A percentile compares a stretch with the other conserved stretches of the same genome.
Conservation (phyloP, 1,140 invertebrate genomes). For the Diachasmimorpha longicaudata region DNA sequence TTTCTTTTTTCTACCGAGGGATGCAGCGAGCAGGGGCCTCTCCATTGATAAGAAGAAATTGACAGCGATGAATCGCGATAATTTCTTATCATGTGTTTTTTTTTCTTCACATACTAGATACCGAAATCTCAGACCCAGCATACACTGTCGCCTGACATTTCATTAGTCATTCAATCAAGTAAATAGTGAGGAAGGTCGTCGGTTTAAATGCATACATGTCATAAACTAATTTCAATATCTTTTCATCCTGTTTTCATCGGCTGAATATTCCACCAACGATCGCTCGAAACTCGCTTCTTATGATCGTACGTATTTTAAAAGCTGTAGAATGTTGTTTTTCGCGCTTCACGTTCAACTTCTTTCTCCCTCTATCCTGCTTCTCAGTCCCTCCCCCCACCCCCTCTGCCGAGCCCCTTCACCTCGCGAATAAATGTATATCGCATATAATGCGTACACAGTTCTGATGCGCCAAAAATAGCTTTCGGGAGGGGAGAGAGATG, state of each 20-base stretch:
- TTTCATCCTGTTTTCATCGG: neutral
- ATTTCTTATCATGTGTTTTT: neutral
- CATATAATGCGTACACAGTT: neutral
- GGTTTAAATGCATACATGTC: neutral
- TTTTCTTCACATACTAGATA: neutral
- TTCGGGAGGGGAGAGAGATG: neutral
- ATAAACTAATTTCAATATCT: neutral
- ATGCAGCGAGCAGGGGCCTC: too few relatives aligned
- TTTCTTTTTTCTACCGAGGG: neutral
- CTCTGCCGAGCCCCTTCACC: too few relatives aligned
- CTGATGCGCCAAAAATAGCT: constrained; percentile 18
- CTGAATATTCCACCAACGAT: neutral
- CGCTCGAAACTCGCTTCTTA: neutral
- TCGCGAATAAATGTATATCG: neutral
- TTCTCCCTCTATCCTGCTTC: neutral
- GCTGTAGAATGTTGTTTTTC: constrained; percentile 22
- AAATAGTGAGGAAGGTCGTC: constrained; percentile 22
- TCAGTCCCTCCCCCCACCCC: neutral
- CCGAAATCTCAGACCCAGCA: neutral
- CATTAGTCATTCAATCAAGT: constrained; percentile 10
- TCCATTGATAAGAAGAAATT: neutral
- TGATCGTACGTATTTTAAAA: constrained; percentile 12
- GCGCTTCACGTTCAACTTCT: constrained; percentile 13
- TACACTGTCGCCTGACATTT: neutral
- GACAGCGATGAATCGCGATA: neutral